Evolutionary conservation across 1,140 invertebrate genomes (phyloP).

Genomic region (Drosophila repleta): DNA sequence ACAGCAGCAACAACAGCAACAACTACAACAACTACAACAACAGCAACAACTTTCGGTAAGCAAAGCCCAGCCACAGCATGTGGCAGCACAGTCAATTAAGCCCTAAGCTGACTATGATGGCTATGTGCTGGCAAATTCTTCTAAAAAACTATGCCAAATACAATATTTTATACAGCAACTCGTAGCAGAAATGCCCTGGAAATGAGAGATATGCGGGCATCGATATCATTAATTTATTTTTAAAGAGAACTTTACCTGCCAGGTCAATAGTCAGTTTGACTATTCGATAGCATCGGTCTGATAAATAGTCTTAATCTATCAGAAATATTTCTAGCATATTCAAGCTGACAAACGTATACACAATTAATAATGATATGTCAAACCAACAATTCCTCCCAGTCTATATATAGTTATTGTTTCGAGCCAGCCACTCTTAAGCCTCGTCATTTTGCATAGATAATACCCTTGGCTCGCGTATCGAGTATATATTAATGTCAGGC

Average conservation of each 20-base stretch:
- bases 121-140: neutral
- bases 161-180: neutral
- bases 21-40: no score
- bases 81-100: slow-evolving; percentile 8
- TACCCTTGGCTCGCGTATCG: neutral
- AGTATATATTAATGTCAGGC: neutral
- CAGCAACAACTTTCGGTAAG: slow-evolving; percentile 71
- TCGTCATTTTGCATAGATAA: neutral
- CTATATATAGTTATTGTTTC: neutral
- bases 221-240: no score
- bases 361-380: no score
- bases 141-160: neutral
- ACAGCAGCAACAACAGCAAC: slow-evolving; percentile 48
- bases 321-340: no score
- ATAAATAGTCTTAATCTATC: no score
- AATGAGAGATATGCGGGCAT: no score
- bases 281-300: no score
- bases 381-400: no score
- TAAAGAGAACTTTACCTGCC: no score
- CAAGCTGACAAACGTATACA: no score
- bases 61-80: slow-evolving; percentile 27
- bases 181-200: no score
- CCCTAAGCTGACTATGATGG: slow-evolving; percentile 4
- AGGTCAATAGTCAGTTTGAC: no score
- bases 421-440: neutral